Conservation (phyloP, 1,140 invertebrate genomes). For the Potamilus streckersoni region DNA sequence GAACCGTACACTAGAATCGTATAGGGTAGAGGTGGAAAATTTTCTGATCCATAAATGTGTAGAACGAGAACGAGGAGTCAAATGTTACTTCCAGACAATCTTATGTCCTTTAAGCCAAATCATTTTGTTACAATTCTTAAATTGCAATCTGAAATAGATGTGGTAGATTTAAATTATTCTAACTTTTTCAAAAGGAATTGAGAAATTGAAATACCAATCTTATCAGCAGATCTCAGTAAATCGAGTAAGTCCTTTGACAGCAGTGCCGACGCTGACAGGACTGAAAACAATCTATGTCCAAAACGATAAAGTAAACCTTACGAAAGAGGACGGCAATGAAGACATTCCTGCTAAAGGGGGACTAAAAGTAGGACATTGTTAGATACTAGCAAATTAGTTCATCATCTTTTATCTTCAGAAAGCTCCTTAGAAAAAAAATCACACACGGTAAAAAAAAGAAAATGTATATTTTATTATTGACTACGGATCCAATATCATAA, state of each 20-base stretch:
- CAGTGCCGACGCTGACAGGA: too few species aligned
- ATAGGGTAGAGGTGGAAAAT: too few species aligned
- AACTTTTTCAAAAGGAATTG: not conserved
- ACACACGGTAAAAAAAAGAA: too few species aligned
- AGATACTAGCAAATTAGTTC: not conserved
- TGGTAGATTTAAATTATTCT: too few species aligned
- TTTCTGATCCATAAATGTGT: too few species aligned
- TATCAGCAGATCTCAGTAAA: too few species aligned
- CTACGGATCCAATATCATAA: not conserved
- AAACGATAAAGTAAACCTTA: not conserved
- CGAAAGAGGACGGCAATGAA: not conserved
- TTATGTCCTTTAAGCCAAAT: constrained; percentile 12
- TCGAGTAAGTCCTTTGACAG: too few species aligned
- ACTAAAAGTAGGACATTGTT: not conserved
- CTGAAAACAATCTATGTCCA: not conserved
- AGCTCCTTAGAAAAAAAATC: not conserved
- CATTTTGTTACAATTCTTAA: constrained; percentile 9
- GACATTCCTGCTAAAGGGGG: not conserved
- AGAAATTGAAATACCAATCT: constrained; percentile 15
- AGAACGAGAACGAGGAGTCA: constrained; percentile 10
- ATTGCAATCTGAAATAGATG: not conserved
- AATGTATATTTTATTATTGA: constrained; percentile 7
- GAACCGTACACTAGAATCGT: too few species aligned
- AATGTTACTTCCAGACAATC: constrained; percentile 5
- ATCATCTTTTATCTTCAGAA: not conserved